Conservation (phyloP, 2,888 invertebrate genomes). For the Stegophylla sp. region DNA sequence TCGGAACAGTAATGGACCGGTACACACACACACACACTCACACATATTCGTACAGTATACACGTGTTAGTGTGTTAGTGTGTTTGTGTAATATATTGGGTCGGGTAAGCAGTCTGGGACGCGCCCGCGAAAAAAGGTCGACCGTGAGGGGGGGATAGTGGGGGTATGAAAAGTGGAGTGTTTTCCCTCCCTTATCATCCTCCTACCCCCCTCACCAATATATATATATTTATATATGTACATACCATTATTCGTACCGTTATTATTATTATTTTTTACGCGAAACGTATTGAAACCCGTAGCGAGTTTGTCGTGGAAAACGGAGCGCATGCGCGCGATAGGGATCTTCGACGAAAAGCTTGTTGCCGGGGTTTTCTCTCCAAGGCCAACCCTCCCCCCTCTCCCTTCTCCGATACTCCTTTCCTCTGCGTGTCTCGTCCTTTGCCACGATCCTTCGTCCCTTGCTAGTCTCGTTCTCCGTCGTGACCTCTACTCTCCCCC, state of each 20-base stretch:
- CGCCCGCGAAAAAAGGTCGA: not conserved
- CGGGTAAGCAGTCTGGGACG: too few relatives aligned
- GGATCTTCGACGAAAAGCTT: constrained; percentile 35
- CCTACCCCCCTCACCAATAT: too few relatives aligned
- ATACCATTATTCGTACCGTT: constrained; percentile 4
- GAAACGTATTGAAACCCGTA: constrained; percentile 25
- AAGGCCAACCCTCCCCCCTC: not conserved
- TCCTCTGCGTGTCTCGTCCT: not conserved
- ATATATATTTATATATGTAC: too few relatives aligned
- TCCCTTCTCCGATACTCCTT: not conserved
- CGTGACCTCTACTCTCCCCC: too few relatives aligned
- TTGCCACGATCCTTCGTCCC: not conserved
- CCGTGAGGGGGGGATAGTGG: not conserved
- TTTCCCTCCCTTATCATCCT: not conserved
- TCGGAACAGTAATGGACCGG: constrained; percentile 15
- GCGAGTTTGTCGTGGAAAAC: constrained; percentile 5
- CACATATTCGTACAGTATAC: not conserved
- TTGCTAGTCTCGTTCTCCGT: too few relatives aligned
- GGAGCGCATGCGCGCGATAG: too few relatives aligned
- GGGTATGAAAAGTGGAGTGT: not conserved
- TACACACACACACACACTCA: too few relatives aligned
- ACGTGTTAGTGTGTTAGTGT: not conserved
- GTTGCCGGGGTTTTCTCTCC: constrained; percentile 42
- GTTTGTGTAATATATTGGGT: too few relatives aligned
- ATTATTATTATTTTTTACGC: not conserved